Evolutionary conservation across 2,888 invertebrate species (phyloP).

Genomic region (Polyploca ridens): DNA sequence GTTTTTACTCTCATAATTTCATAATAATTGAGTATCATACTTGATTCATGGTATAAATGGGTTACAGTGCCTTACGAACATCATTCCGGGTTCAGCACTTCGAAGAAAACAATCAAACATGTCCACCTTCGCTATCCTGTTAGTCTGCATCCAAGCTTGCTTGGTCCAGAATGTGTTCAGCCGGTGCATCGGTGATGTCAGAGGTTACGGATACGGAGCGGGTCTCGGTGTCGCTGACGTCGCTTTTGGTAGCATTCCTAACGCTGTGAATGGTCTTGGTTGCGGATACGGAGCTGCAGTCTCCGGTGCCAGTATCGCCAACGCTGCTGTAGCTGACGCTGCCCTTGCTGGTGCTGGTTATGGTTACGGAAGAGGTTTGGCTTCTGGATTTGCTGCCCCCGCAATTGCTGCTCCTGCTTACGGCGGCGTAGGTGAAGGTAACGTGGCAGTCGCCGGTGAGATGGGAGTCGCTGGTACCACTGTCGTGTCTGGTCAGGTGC

Average conservation of each 20-base stretch:
- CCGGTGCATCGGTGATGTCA: slow-evolving; percentile 13
- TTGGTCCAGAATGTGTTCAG: slow-evolving; percentile 18
- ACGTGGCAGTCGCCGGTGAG: slow-evolving; percentile 28
- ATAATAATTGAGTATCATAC: background rate
- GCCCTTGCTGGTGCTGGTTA: slow-evolving; percentile 1
- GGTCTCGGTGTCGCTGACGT: too few relatives aligned
- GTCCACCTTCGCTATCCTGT: slow-evolving; percentile 16
- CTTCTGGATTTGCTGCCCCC: background rate
- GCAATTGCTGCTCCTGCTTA: slow-evolving; percentile 22
- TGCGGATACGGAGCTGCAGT: slow-evolving; percentile 17
- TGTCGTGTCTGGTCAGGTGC: slow-evolving; percentile 35
- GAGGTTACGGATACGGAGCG: background rate
- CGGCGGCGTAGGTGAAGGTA: slow-evolving; percentile 27
- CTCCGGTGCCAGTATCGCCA: background rate
- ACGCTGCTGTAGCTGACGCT: slow-evolving; percentile 9
- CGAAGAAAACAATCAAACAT: slow-evolving; percentile 10
- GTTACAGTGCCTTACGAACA: background rate
- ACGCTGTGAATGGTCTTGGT: too few relatives aligned
- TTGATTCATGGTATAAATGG: background rate
- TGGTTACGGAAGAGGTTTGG: background rate
- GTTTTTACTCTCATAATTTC: background rate
- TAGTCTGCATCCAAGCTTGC: slow-evolving; percentile 13
- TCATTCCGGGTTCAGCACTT: background rate
- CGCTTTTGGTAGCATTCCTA: too few relatives aligned
- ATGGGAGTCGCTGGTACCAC: slow-evolving; percentile 34